Conservation (phyloP, 2,888 invertebrate genomes). For the Diarsia dahlii region DNA sequence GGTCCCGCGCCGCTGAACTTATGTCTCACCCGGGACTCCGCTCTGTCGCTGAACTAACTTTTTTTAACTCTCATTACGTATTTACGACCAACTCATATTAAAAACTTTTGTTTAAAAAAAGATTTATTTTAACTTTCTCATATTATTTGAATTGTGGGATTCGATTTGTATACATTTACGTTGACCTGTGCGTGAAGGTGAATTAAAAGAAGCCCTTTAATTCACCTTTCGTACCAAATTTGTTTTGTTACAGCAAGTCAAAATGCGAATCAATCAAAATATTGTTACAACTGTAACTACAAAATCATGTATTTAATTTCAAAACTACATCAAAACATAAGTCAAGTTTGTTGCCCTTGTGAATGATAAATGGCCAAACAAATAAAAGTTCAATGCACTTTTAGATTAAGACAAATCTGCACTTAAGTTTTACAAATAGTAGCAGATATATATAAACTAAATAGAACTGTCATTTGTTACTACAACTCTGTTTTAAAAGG, state of each 20-base stretch:
- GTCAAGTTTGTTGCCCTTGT: neutral
- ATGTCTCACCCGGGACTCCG: slow-evolving; percentile 68
- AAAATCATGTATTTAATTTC: neutral
- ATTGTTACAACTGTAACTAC: neutral
- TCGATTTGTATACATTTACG: slow-evolving; percentile 23
- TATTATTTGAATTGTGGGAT: slow-evolving; percentile 32
- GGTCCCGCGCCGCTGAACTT: slow-evolving; percentile 69
- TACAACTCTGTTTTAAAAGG: slow-evolving; percentile 26
- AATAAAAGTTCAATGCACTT: slow-evolving; percentile 6
- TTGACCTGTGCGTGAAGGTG: neutral
- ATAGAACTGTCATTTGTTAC: slow-evolving; percentile 32
- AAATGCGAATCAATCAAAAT: neutral
- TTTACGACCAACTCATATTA: slow-evolving; percentile 71
- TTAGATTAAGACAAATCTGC: neutral
- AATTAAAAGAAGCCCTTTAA: neutral
- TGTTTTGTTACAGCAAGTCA: neutral
- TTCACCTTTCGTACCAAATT: neutral
- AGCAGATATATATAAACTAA: slow-evolving; percentile 11
- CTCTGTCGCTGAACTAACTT: slow-evolving; percentile 68
- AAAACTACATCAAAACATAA: neutral
- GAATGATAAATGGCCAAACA: slow-evolving; percentile 11
- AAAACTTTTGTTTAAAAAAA: slow-evolving; percentile 63
- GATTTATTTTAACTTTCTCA: slow-evolving; percentile 52
- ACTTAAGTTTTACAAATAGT: slow-evolving; percentile 11
- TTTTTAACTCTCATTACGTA: slow-evolving; percentile 76